Base-by-base conservation (phyloP, 2,888 invertebrate genomes). In the Drosophila barbarae region DNA sequence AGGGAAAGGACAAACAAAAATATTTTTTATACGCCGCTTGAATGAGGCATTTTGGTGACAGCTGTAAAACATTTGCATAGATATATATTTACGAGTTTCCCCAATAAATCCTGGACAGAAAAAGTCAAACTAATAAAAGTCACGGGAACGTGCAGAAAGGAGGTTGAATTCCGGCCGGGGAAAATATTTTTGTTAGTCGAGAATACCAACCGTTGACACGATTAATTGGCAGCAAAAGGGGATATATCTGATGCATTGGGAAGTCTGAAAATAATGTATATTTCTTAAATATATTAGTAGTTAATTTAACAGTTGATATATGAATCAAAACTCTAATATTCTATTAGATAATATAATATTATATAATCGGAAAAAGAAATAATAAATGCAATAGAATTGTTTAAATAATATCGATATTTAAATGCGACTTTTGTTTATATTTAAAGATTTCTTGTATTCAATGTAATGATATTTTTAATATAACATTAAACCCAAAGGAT, bases 71-170 rank as follows among this genome's bases (percentile, higher is more conserved):
- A 59, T 70, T 64, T 46, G 55, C 58, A 59, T 65, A 60, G 58
- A 61, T 57, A 30, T 30, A 2, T 13, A 30, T 18, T 30, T n/a
- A 42, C 15, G 38, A 36, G 49, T n/a, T 50, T 7, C 47, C n/a
- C 21, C 54, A 69, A 84, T 84, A 80, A 80, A 84, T 81, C 74
- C 47, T 69, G 23, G 46, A 7, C 58, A 65, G 72, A 82, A 80
- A 79, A 84, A 81, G 59, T 69, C 67, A 72, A 78, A 81, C 73
- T 72, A 78, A 76, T 76, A 81, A 80, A 84, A 77, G 80, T 74
- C 64, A 50, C 53, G 73, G 66, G 67, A 67, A 74, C 72, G 74
- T 51, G 55, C 47, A 30, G 18, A 44, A 44, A 28, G 28, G 28
- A 44, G 52, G 35, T n/a, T 46, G 28, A 36, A 32, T 36, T 18